These are phyloP conservation scores for Falco punctatus DNA, from an alignment of 2,113 vertebrate genomes.

Conservation along the genomic window DNA sequence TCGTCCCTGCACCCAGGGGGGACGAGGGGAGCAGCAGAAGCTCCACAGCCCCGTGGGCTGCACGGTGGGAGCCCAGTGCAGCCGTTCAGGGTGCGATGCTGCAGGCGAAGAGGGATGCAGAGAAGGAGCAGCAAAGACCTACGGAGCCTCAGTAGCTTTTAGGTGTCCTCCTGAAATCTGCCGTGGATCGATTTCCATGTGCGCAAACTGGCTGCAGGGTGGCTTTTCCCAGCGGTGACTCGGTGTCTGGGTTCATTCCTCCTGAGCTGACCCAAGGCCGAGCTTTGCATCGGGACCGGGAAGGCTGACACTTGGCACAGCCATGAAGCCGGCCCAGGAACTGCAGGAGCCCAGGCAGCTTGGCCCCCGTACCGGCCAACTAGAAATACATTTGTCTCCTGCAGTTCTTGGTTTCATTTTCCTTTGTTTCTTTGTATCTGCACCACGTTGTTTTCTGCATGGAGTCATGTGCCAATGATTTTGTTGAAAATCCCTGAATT, in stretches of 20 bases:
- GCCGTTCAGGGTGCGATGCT: not conserved
- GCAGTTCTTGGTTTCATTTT: not conserved
- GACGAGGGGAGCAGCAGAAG: not conserved
- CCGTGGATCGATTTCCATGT: fast-evolving
- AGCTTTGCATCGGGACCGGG: not conserved
- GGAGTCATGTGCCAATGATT: not conserved
- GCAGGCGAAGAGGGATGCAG: not conserved
- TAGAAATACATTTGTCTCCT: not conserved
- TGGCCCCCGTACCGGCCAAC: not conserved
- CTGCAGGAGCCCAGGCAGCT: not conserved
- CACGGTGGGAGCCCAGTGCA: not conserved
- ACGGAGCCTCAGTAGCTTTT: not conserved
- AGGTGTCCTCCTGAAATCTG: not conserved
- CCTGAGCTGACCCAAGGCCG: not conserved
- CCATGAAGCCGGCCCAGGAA: not conserved
- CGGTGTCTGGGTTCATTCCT: not conserved
- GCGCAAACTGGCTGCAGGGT: not conserved
- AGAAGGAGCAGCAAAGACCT: not conserved
- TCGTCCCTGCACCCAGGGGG: not conserved
- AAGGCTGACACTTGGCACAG: not conserved
- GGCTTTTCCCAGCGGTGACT: fast-evolving
- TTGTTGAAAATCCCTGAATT: not conserved
- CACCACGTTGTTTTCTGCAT: not conserved
- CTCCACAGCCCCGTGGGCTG: not conserved
- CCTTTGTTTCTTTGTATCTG: not conserved